These are phyloP conservation scores for Gorsachius goisagi DNA, from an alignment of 2,113 vertebrate genomes.

Conservation along the genomic window DNA sequence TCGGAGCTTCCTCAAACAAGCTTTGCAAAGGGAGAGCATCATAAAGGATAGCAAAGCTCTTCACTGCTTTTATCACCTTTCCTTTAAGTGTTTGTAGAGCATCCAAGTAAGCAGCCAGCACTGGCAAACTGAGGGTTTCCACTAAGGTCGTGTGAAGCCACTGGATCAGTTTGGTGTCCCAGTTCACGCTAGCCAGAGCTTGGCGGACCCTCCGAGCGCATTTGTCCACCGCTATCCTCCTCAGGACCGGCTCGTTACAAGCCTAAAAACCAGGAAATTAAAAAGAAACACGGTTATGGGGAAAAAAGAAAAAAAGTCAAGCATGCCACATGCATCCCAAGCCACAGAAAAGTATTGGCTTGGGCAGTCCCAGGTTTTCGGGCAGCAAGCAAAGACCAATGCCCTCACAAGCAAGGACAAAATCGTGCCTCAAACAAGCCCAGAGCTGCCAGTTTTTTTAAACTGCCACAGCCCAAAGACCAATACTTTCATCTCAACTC, in stretches of 20 bases:
- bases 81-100: constrained; percentile 96
- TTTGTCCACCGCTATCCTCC: constrained; percentile 93
- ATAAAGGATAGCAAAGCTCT: fast-evolving
- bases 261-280: constrained; percentile 62
- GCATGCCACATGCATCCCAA: fast-evolving
- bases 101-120: constrained; percentile 95
- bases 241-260: constrained; percentile 91
- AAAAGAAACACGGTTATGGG: neutral
- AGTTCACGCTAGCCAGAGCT: constrained; percentile 90
- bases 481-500: neutral
- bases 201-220: constrained; percentile 93
- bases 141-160: constrained; percentile 94
- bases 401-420: neutral
- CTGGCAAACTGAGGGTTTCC: constrained; percentile 91
- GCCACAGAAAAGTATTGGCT: fast-evolving
- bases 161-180: constrained; percentile 94
- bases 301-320: neutral
- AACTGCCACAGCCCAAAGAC: neutral
- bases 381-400: neutral
- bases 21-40: fast-evolving
- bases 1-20: neutral
- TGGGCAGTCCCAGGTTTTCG: neutral
- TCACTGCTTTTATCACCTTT: constrained; percentile 77
- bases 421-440: fast-evolving
- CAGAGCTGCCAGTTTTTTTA: neutral